These are phyloP conservation scores for Poeciliopsis paucimaculata DNA, from an alignment of 2,797 vertebrate genomes.

Conservation along the genomic window DNA sequence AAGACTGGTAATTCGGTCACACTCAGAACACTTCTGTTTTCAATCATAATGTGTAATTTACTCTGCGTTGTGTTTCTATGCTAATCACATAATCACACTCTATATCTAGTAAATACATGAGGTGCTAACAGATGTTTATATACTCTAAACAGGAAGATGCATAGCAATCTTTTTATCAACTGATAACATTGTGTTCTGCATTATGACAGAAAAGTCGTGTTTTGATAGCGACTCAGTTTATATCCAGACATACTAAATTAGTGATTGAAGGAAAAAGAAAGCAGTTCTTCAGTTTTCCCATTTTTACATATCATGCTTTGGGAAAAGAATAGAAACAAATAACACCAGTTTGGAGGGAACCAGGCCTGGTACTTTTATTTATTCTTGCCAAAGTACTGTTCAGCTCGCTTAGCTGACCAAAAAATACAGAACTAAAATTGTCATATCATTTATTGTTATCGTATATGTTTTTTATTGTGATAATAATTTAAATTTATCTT, in stretches of 20 bases:
- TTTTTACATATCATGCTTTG: not conserved
- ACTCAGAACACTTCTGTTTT: not conserved
- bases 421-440: not conserved
- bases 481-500: not conserved
- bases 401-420: not conserved
- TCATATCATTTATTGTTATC: not conserved
- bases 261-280: not conserved
- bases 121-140: not conserved
- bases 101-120: not conserved
- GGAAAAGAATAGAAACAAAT: not conserved
- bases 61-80: not conserved
- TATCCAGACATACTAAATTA: not conserved
- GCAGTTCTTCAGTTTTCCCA: not conserved
- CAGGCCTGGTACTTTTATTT: not conserved
- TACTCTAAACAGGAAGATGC: not conserved
- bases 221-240: not conserved
- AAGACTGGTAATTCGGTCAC: not conserved
- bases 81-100: not conserved
- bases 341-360: not conserved
- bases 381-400: not conserved
- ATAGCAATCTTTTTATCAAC: not conserved
- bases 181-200: not conserved
- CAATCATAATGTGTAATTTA: not conserved
- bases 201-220: not conserved
- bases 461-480: not conserved